These are phyloP conservation scores for Tupaia tana DNA, from an alignment of 2,113 vertebrate species.

Conservation along the genomic window DNA sequence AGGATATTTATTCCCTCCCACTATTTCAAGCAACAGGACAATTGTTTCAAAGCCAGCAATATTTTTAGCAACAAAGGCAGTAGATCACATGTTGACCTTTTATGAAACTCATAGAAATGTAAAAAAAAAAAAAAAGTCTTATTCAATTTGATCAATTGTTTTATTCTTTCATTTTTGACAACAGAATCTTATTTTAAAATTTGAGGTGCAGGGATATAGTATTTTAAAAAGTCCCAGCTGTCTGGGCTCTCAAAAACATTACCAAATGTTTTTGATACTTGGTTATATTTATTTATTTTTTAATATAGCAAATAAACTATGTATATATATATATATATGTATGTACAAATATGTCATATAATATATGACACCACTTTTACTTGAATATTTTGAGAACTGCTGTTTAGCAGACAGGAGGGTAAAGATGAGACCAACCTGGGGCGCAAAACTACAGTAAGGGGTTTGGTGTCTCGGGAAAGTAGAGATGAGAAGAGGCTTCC, in stretches of 20 bases:
- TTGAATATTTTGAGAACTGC: not conserved
- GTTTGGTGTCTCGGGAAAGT: not conserved
- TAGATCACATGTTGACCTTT: not conserved
- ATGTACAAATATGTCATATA: too few relatives aligned
- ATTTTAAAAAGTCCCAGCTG: not conserved
- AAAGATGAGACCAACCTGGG: not conserved
- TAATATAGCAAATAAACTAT: not conserved
- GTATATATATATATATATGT: not conserved
- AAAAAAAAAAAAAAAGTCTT: not conserved
- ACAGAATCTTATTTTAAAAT: not conserved
- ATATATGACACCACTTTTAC: not conserved
- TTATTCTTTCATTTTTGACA: conserved; percentile 2
- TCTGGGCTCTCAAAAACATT: not conserved
- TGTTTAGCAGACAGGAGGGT: not conserved
- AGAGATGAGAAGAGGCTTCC: not conserved
- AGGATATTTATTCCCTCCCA: not conserved
- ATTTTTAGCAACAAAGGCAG: conserved; percentile 7
- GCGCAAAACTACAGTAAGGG: not conserved
- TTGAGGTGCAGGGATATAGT: not conserved
- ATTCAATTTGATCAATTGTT: not conserved
- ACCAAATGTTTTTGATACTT: not conserved
- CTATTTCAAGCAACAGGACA: conserved; percentile 7
- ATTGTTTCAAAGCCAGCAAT: conserved; percentile 22
- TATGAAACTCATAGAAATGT: not conserved
- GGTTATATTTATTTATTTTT: not conserved